A percentile compares a stretch with the other conserved stretches of the same genome.
phyloP scores from a whole-genome alignment of 2,113 vertebrate species.

The Phocoena phocoena region DNA sequence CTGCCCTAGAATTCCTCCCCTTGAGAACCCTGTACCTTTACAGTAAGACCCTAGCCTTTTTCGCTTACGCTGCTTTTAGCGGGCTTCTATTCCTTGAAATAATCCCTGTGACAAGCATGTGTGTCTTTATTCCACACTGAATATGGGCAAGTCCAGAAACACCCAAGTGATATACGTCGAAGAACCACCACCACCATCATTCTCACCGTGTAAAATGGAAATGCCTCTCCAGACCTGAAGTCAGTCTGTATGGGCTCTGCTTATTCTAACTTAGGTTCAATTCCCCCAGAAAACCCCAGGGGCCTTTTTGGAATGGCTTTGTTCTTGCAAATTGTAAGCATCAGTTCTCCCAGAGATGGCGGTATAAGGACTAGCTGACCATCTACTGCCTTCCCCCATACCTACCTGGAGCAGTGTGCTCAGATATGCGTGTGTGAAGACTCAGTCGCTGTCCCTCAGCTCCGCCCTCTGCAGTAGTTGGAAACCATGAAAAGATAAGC shows the following conservation, averaged over 20 bases:
- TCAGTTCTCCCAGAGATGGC: background rate
- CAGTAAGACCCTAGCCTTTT: background rate
- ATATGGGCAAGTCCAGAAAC: background rate
- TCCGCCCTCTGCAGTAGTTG: background rate
- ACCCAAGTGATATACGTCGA: background rate
- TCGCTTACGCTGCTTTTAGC: background rate
- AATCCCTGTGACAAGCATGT: background rate
- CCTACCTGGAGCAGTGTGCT: background rate
- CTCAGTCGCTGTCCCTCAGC: background rate
- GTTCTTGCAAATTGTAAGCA: background rate
- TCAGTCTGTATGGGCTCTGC: background rate
- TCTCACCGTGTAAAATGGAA: background rate
- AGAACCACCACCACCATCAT: background rate
- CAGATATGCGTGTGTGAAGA: background rate
- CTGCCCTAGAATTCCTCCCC: background rate
- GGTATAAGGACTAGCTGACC: background rate
- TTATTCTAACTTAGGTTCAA: background rate
- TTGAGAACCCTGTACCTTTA: background rate
- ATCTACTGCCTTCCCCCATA: background rate
- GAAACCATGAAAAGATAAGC: background rate
- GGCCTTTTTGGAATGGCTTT: background rate
- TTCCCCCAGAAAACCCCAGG: background rate
- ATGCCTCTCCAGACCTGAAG: background rate
- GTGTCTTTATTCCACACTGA: background rate
- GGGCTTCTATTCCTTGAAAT: background rate